A percentile compares a stretch with the other conserved stretches of the same genome.
phyloP scores from a whole-genome alignment of 2,888 invertebrate genomes.

The Lycia hirtaria region DNA sequence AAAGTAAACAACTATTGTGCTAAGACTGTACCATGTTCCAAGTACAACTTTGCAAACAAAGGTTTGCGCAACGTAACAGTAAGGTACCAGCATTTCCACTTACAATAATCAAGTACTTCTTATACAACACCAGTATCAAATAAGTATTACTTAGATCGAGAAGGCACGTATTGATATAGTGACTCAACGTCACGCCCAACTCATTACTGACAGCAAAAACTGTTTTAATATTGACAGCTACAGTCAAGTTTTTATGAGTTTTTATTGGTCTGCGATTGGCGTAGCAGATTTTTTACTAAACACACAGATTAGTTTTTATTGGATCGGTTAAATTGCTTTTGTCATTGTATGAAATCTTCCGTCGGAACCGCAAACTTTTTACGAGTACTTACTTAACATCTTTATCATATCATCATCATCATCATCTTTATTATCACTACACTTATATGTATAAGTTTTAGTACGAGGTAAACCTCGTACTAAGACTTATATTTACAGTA shows the following conservation, averaged over 20 bases:
- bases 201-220: slow-evolving; percentile 21
- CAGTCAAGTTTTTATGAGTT: slow-evolving; percentile 5
- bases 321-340: slow-evolving; percentile 8
- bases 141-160: background rate
- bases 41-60: slow-evolving; percentile 3
- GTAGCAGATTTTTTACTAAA: slow-evolving; percentile 15
- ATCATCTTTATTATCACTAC: no score
- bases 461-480: no score
- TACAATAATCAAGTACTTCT: no score
- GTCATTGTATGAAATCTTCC: background rate
- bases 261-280: slow-evolving; percentile 7
- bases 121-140: background rate
- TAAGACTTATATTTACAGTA: no score
- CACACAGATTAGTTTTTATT: slow-evolving; percentile 1
- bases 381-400: background rate
- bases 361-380: background rate
- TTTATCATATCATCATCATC: no score
- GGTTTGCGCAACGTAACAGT: slow-evolving; percentile 7
- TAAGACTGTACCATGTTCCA: background rate
- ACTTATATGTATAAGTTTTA: background rate
- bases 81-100: slow-evolving; percentile 1
- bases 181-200: slow-evolving; percentile 21
- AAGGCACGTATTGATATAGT: slow-evolving; percentile 8
- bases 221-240: slow-evolving; percentile 2
- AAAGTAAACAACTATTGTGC: no score